Evolutionary conservation across 2,888 invertebrate genomes (phyloP).

Genomic region (Drosophila infuscata): DNA sequence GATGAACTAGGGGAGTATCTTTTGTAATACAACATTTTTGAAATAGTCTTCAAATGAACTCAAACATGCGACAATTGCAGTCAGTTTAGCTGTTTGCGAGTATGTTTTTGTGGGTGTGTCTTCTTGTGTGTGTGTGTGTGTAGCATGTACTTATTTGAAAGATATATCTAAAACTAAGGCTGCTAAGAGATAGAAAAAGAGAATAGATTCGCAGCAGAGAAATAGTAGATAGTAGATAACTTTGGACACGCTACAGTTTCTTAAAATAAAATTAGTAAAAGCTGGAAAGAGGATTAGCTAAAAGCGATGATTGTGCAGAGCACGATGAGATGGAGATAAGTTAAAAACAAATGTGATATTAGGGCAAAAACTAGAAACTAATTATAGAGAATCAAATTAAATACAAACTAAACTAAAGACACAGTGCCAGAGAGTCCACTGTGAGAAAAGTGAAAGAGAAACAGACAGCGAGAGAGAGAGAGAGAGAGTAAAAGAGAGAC

Average conservation of each 20-base stretch:
- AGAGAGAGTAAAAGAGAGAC: background rate
- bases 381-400: constrained; percentile 44
- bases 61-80: constrained; percentile 15
- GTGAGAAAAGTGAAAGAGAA: constrained; percentile 10
- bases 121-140: constrained; percentile 9
- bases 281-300: constrained; percentile 50
- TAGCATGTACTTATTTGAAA: constrained; percentile 7
- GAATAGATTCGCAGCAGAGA: constrained; percentile 34
- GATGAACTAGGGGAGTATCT: constrained; percentile 15
- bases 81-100: constrained; percentile 4
- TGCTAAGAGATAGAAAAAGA: constrained; percentile 26
- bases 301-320: constrained; percentile 45
- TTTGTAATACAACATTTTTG: constrained; percentile 3
- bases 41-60: constrained; percentile 4
- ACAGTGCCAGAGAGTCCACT: constrained; percentile 20
- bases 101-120: constrained; percentile 2
- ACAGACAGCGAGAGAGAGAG: background rate
- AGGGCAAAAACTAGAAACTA: constrained; percentile 56
- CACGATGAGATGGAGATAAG: constrained; percentile 39
- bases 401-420: constrained; percentile 29
- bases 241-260: constrained; percentile 27
- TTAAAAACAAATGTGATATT: constrained; percentile 60
- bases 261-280: constrained; percentile 56
- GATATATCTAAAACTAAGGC: constrained; percentile 39
- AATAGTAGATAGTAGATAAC: constrained; percentile 7